A percentile compares a stretch with the other conserved stretches of the same genome.
Evolutionary conservation across 2,888 invertebrate genomes (phyloP).

Genomic region (Mythimna vitellina): DNA sequence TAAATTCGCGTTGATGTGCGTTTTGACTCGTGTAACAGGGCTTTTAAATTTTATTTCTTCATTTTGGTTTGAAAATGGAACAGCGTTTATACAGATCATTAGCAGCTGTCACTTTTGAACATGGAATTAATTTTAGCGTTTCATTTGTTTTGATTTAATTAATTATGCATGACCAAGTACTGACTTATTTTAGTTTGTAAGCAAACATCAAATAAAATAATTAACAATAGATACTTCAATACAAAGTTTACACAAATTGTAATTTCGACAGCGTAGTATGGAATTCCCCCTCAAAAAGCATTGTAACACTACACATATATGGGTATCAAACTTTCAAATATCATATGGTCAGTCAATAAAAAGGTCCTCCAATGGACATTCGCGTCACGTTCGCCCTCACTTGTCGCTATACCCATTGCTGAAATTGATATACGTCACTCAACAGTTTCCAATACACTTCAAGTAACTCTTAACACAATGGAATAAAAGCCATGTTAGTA

Average conservation of each 20-base stretch:
- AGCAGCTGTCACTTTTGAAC: constrained; percentile 54
- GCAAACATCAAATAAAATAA: constrained; percentile 6
- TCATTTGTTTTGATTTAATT: constrained; percentile 28
- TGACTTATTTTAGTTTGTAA: constrained; percentile 8
- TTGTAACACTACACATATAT: constrained; percentile 40
- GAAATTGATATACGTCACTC: constrained; percentile 88
- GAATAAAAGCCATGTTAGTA: constrained; percentile 69
- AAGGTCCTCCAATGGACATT: constrained; percentile 83
- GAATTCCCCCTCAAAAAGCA: constrained; percentile 35
- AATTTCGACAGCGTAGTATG: constrained; percentile 11
- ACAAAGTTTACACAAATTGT: not conserved
- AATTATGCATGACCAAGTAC: not conserved
- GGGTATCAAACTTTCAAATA: constrained; percentile 67
- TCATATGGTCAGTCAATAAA: constrained; percentile 86
- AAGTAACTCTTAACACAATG: constrained; percentile 61
- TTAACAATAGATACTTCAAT: not conserved
- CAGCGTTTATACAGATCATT: constrained; percentile 54
- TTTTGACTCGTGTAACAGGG: constrained; percentile 72
- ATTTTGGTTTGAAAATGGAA: constrained; percentile 51
- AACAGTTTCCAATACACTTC: constrained; percentile 59
- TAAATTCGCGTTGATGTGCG: constrained; percentile 76
- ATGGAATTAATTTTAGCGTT: constrained; percentile 39
- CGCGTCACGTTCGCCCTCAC: constrained; percentile 84
- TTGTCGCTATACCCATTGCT: constrained; percentile 86
- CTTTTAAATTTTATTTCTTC: constrained; percentile 71